phyloP scores from a whole-genome alignment of 2,888 invertebrate species.

The Drosophila birchii region DNA sequence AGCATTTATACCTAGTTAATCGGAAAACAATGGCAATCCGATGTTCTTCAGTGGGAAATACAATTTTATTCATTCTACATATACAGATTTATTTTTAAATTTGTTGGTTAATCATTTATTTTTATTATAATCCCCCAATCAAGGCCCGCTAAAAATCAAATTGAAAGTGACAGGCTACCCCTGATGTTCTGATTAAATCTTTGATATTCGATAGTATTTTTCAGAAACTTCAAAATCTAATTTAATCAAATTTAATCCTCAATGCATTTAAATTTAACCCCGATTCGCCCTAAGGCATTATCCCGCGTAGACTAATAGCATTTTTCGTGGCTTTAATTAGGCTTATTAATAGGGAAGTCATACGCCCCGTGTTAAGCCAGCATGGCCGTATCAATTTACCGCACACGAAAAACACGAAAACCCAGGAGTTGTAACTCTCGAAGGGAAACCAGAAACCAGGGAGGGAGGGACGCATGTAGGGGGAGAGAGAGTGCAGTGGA shows the following conservation, averaged over 20 bases:
- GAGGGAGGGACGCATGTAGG: neutral
- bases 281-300: constrained; percentile 1
- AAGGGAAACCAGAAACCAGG: constrained; percentile 14
- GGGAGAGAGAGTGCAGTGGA: neutral
- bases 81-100: neutral
- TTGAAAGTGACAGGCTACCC: no score
- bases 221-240: constrained; percentile 11
- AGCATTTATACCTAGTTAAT: constrained; percentile 19
- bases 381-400: constrained; percentile 75
- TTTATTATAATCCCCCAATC: neutral
- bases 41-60: neutral
- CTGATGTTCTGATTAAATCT: constrained; percentile 1
- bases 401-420: constrained; percentile 48
- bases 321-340: constrained; percentile 49
- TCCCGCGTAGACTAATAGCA: constrained; percentile 18
- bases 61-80: no score
- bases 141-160: neutral
- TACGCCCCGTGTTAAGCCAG: constrained; percentile 53
- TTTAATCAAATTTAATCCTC: constrained; percentile 24
- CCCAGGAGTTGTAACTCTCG: constrained; percentile 43
- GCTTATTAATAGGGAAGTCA: constrained; percentile 52
- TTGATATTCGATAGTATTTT: constrained; percentile 7
- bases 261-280: constrained; percentile 32
- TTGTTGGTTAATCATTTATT: neutral
- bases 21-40: constrained; percentile 9